Base-by-base conservation (phyloP, 2,888 invertebrate species). In the Panzeria rudis region DNA sequence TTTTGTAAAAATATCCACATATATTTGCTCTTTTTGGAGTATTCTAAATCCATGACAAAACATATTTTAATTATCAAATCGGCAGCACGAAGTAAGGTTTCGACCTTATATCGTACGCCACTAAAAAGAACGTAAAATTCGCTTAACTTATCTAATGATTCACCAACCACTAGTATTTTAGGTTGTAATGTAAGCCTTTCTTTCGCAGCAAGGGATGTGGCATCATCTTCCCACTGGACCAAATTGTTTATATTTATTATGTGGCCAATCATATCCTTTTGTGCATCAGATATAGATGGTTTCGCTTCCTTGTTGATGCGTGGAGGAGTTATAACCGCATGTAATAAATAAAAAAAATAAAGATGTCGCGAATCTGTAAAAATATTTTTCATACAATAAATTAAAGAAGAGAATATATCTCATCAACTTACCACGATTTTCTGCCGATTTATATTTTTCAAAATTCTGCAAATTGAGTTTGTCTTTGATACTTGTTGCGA, bases 231-330 rank as follows among this genome's bases (percentile, higher is more conserved):
- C 56, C 38, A 50, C 25, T 71, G 56, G 23, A 50, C 38, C 23
- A 71, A 56, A 56, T 56, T 54, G 64, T 76, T 76, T 32, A 76
- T 64, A 54, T 64, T 76, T 52, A 64, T 47, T 25, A 76, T 35
- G 38, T 76, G 76, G 38, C 62, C 54, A 41, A 76, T 66, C 76
- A 76, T 76, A 25, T 76, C 76, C 29, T 76, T 64, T 54, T 66
- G 66, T 41, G 76, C 76, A 54, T 76, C 76, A 35, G 47, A 47
- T 47, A 47, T 47, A 47, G 47, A 47, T 47, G 47, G 47, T 47
- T 47, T 47, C 47, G 47, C 47, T 35, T 9, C 32, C 59, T 61
- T 61, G 44, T 47, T 59, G 61, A 73, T 59, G 29, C 73, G 41
- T 59, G 61, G 61, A 44, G 50, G 73, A 32, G 32, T 35, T 54